Evolutionary conservation across 23 tunicate genomes (phyloP).

Genomic region (Halocynthia roretzi): DNA sequence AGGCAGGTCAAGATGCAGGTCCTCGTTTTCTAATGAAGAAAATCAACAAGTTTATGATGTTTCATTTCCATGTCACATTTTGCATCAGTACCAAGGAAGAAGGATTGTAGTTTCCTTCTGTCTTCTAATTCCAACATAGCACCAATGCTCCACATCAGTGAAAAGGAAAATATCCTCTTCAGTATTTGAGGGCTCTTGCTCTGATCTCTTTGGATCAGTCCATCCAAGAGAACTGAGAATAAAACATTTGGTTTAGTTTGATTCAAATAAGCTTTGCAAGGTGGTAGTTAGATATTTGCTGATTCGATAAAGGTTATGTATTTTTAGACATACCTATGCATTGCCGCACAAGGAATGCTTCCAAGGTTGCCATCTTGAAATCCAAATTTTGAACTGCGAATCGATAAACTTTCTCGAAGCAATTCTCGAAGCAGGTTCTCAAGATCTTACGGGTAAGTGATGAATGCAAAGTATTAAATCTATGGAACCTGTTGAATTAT

Average conservation of each 20-base stretch:
- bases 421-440: constrained; percentile 35
- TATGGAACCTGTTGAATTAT: neutral
- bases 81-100: constrained; percentile 38
- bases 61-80: neutral
- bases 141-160: constrained; percentile 94
- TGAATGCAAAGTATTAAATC: neutral
- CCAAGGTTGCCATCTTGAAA: constrained; percentile 89
- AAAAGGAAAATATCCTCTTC: constrained; percentile 65
- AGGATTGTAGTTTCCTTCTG: constrained; percentile 65
- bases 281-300: neutral
- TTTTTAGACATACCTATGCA: constrained; percentile 53
- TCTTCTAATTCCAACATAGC: constrained; percentile 86
- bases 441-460: constrained; percentile 31
- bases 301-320: neutral
- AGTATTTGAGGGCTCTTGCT: neutral
- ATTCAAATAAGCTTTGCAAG: neutral
- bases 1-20: constrained; percentile 54
- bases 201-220: constrained; percentile 28
- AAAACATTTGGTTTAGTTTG: neutral
- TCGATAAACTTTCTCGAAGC: constrained; percentile 60
- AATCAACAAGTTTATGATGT: neutral
- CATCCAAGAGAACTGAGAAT: constrained; percentile 72
- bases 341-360: constrained; percentile 87
- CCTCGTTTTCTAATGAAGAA: constrained; percentile 38
- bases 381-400: constrained; percentile 73